Base-by-base conservation (phyloP, 2,797 vertebrate genomes). In the Anguilla megastoma region DNA sequence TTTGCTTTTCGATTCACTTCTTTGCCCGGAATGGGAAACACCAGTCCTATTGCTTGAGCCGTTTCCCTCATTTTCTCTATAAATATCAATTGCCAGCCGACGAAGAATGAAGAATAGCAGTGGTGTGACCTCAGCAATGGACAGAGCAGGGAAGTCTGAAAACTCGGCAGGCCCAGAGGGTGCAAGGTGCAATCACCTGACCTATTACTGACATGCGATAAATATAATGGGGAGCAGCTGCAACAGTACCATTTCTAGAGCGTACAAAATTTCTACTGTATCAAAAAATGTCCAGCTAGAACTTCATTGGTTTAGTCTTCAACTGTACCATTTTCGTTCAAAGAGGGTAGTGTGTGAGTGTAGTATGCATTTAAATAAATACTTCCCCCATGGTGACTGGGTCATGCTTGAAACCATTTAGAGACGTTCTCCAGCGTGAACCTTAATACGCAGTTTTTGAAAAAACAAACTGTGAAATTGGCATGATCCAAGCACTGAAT, bases 401-500 rank as follows among this genome's bases (percentile, higher is more conserved):
- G 18, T 83, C 76, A 82, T 45, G 24, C 52, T 79, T 82, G 86
- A 33, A 87, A 27, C 33, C 33, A 41, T 76, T 80, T 80, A 50
- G 41, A 48, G 18, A 45, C 82, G 66, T 33, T 85, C 3, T 36
- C 12, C 56, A 36, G 6, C 4, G 30, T 30, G 84, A 52, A 85
- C 45, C n/a, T 24, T 30, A 71, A 14, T 54, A 12, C 41, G 21
- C 45, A 24, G 12, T 52, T n/a, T 58, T 27, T 54, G 30, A 18
- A 21, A 14, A 21, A 50, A 82, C 50, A 36, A 45, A 24, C 41
- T 50, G 79, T 82, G 21, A 82, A 82, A 41, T 54, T 69, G 50
- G 52, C 48, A 87, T 82, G 21, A 69, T n/a, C 82, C 60, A 69
- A 69, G 63, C 45, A 66, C 87, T 54, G 36, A 80, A 24, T 80